These are phyloP conservation scores for Camelus dromedarius DNA, from an alignment of 2,113 vertebrate species.

Conservation along the genomic window DNA sequence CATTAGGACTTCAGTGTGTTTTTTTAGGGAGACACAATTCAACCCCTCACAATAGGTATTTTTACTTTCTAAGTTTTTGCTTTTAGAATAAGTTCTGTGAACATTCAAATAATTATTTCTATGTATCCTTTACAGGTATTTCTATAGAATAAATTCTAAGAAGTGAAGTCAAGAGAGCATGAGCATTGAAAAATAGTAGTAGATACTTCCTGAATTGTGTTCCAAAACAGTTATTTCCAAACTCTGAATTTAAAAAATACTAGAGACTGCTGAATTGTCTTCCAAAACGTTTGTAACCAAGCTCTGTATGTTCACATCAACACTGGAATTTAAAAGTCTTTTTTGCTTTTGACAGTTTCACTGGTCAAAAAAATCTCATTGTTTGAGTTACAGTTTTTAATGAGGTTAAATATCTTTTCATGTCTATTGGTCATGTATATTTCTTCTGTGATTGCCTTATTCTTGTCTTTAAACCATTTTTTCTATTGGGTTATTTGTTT, in stretches of 20 bases:
- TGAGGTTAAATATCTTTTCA: not conserved
- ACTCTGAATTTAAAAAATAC: not conserved
- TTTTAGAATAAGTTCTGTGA: not conserved
- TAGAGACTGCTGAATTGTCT: not conserved
- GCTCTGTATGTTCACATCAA: not conserved
- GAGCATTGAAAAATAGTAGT: not conserved
- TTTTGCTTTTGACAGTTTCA: not conserved
- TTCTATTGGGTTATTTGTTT: not conserved
- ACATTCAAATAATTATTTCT: not conserved
- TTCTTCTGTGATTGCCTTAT: not conserved
- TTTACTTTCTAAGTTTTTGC: not conserved
- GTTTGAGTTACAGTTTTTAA: constrained; percentile 14
- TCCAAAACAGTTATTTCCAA: not conserved
- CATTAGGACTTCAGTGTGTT: not conserved
- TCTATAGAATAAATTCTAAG: constrained; percentile 4
- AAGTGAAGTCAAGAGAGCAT: not conserved
- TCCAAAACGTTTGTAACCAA: not conserved
- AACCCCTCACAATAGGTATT: not conserved
- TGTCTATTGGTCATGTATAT: not conserved
- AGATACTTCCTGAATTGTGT: not conserved
- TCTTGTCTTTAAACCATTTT: constrained; percentile 25
- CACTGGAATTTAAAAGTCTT: not conserved
- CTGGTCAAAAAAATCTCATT: not conserved
- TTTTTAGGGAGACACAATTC: not conserved
- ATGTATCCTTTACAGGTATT: not conserved